Evolutionary conservation across 1,140 invertebrate genomes (phyloP).

Genomic region (Brachionus rotundiformis): DNA sequence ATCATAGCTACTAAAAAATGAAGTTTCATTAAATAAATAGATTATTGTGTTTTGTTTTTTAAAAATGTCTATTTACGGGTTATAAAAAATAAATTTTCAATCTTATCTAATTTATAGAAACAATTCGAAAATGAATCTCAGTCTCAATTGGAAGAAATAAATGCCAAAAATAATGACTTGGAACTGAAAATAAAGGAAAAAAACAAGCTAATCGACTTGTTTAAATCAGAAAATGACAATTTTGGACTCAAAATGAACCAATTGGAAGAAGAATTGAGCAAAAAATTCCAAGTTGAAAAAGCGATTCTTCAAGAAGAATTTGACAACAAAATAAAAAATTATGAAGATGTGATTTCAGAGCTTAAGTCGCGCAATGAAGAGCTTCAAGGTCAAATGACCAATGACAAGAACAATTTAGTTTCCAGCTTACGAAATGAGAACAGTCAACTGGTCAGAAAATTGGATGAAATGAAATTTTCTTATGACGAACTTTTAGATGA

Average conservation of each 20-base stretch:
- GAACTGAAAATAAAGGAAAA: constrained; percentile 27
- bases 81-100: background rate
- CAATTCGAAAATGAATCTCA: constrained; percentile 30
- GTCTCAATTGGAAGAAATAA: constrained; percentile 3
- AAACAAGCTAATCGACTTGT: constrained; percentile 13
- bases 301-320: background rate
- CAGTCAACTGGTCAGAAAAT: background rate
- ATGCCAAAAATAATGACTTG: background rate
- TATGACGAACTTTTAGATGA: constrained; percentile 28
- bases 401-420: background rate
- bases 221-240: constrained; percentile 11
- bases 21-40: too few relatives aligned
- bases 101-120: background rate
- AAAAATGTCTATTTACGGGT: too few relatives aligned
- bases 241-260: background rate
- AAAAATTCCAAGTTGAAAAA: constrained; percentile 7
- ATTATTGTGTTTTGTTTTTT: too few relatives aligned
- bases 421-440: constrained; percentile 1
- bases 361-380: background rate
- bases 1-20: too few relatives aligned
- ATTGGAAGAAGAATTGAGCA: background rate
- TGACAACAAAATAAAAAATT: background rate
- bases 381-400: background rate
- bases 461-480: constrained; percentile 2
- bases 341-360: background rate